Evolutionary conservation across 2,797 vertebrate species (phyloP).

Genomic region (Melanotaenia maccullochi): DNA sequence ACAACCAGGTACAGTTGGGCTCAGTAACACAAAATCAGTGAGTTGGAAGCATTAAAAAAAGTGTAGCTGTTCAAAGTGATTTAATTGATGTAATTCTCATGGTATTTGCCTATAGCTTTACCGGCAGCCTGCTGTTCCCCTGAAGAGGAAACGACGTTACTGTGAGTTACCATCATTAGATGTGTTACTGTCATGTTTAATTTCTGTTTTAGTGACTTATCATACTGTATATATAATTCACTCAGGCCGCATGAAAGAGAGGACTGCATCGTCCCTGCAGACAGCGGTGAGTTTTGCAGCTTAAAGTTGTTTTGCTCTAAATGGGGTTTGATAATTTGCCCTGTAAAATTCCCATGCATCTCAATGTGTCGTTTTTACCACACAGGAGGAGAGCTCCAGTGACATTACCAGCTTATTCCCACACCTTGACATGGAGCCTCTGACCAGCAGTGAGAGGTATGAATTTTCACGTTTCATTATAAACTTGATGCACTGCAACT

Average conservation of each 20-base stretch:
- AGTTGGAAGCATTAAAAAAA: constrained; percentile 1
- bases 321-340: background rate
- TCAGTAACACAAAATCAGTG: background rate
- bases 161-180: constrained; percentile 68
- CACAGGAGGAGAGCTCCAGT: constrained; percentile 84
- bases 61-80: background rate
- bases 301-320: constrained; percentile 5
- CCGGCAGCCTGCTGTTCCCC: constrained; percentile 76
- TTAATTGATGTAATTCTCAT: constrained; percentile 21
- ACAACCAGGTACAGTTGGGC: constrained; percentile 91
- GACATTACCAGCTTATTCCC: constrained; percentile 87
- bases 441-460: constrained; percentile 94
- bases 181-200: constrained; percentile 19
- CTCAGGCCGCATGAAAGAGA: constrained; percentile 91
- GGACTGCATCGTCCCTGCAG: constrained; percentile 81
- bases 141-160: constrained; percentile 80
- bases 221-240: background rate
- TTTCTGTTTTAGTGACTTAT: constrained; percentile 14
- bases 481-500: constrained; percentile 26
- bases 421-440: constrained; percentile 94
- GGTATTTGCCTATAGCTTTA: constrained; percentile 71
- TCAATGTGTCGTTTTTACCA: background rate
- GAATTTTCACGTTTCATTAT: constrained; percentile 15
- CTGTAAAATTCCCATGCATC: background rate
- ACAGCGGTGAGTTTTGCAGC: constrained; percentile 53